Evolutionary conservation across 2,888 invertebrate genomes (phyloP).

Genomic region (Drosophila paramelanica): DNA sequence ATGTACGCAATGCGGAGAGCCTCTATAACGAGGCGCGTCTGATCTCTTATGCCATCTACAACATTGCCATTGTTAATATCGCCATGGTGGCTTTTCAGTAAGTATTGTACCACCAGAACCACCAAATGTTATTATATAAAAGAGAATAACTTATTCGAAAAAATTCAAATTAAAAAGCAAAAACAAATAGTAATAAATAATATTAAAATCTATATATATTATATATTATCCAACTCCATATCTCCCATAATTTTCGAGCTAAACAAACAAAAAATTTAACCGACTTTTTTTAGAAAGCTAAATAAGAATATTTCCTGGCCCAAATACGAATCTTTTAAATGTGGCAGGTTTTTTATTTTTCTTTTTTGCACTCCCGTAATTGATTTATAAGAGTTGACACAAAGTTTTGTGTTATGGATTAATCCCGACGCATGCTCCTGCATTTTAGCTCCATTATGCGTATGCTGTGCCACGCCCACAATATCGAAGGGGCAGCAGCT

Average conservation of each 20-base stretch:
- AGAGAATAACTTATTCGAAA: no score
- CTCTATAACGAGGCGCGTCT: slow-evolving; percentile 96
- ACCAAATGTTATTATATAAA: no score
- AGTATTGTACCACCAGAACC: slow-evolving; percentile 85
- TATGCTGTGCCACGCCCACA: slow-evolving; percentile 34
- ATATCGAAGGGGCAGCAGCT: neutral
- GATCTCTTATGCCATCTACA: slow-evolving; percentile 97
- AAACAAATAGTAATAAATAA: no score
- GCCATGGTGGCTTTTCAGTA: slow-evolving; percentile 97
- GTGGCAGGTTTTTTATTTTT: neutral
- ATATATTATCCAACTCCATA: no score
- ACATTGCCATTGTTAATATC: slow-evolving; percentile 96
- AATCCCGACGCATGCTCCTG: slow-evolving; percentile 45
- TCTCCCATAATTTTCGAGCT: no score
- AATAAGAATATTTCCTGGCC: neutral
- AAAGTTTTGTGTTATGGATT: slow-evolving; percentile 23
- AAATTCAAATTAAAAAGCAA: no score
- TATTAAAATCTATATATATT: no score
- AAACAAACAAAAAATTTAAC: no score
- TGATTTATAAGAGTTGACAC: slow-evolving; percentile 49
- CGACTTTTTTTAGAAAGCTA: neutral
- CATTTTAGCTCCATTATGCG: slow-evolving; percentile 41
- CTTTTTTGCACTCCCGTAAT: slow-evolving; percentile 16
- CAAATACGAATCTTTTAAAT: neutral
- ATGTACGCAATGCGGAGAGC: slow-evolving; percentile 95